Percentiles rank a stretch among this genome's conserved stretches.
Conservation (phyloP, 2,797 vertebrate species). For the Orestias chungarensis region DNA sequence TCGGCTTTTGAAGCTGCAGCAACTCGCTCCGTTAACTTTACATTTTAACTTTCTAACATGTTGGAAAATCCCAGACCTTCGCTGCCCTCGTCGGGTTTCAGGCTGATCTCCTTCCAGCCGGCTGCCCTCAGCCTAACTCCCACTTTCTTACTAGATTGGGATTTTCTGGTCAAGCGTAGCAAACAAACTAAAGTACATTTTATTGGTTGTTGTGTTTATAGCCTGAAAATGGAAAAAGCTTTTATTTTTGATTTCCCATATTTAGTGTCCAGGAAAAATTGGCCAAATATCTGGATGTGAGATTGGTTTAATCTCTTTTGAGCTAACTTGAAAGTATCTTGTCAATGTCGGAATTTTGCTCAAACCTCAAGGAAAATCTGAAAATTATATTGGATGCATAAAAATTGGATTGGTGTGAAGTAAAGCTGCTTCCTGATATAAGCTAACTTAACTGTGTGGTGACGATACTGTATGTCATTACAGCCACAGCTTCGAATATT, state of each 20-base stretch:
- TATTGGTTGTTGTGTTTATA: background rate
- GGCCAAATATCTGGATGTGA: background rate
- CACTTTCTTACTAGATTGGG: too few relatives aligned
- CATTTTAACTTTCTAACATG: background rate
- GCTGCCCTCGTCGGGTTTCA: background rate
- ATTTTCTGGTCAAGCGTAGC: too few relatives aligned
- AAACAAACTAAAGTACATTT: background rate
- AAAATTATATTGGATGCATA: background rate
- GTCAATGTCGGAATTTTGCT: background rate
- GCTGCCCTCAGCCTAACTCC: background rate
- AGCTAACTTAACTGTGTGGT: background rate
- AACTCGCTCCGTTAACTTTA: background rate
- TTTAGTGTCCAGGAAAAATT: background rate
- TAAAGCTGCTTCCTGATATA: background rate
- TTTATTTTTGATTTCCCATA: background rate
- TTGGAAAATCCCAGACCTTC: background rate
- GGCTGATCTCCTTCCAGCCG: background rate
- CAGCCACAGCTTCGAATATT: background rate
- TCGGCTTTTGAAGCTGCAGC: background rate
- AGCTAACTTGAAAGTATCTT: background rate
- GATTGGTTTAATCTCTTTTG: background rate
- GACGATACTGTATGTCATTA: background rate
- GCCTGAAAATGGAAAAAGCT: background rate
- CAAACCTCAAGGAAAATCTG: background rate
- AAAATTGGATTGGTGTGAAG: background rate